Evolutionary conservation across 2,888 invertebrate genomes (phyloP), one percentile per base, ranked within the genome.

Genomic region (Drosophila prostipennis): DNA sequence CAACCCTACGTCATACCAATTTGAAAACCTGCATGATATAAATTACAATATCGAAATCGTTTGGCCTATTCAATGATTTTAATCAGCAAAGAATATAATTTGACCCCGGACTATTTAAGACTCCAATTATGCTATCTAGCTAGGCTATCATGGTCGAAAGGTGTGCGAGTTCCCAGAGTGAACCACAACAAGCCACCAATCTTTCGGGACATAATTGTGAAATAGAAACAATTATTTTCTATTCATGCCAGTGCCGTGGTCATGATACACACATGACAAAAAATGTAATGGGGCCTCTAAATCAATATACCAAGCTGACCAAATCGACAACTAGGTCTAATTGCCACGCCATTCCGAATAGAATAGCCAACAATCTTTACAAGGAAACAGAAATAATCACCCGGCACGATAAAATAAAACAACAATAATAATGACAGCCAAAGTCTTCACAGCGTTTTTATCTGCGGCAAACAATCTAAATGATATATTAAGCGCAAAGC

Each of bases 401-500:
- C 67, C 70, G 75, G 67, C 60, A 61, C 69, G 70, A 74, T 64
- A 67, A 63, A 54, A 32, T 52, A 49, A 49, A 79, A 80, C 72
- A 78, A 84, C 26, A 59, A 52, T 34, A 26, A 53, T 86, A 84
- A 80, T 77, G 86, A 81, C 81, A 83, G 74, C 42, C 63, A 32
- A 87, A 86, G 85, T 81, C 77, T 87, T 79, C 76, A 77, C 77
- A 74, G 69, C 57, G 67, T 53, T 71, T 76, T 90, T 91, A 91
- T 91, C 91, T 78, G 61, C 61, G 76, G 80, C 86, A 87, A 91
- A 90, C 90, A 86, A 91, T 91, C 91, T 91, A 90, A 91, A 91
- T 91, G 91, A 91, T 90, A 91, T 91, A 91, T 90, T 90, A 90
- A 90, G 90, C 89, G 89, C 90, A 89, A 89, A 89, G 88, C 89